These are phyloP conservation scores for Halcyon smyrnensis DNA, from an alignment of 2,797 vertebrate species.

Conservation along the genomic window DNA sequence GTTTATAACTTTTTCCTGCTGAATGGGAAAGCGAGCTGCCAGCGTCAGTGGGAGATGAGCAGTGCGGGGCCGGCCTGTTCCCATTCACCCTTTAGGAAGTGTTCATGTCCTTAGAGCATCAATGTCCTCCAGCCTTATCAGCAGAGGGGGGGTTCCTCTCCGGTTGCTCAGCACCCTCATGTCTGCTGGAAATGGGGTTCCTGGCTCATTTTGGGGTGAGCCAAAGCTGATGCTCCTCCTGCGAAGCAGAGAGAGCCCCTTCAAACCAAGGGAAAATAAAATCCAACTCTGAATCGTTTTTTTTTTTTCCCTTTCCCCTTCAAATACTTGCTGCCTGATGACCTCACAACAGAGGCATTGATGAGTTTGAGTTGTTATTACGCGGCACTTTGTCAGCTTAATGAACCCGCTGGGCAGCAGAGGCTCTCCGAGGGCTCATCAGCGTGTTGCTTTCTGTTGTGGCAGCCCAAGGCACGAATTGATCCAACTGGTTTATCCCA, in stretches of 20 bases:
- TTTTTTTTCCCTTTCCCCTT: neutral
- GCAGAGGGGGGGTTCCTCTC: rapidly evolving
- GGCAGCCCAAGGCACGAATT: neutral
- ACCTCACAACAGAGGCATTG: neutral
- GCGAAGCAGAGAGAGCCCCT: neutral
- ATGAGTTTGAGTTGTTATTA: neutral
- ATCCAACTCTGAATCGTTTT: rapidly evolving
- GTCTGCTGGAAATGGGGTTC: neutral
- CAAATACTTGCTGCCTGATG: neutral
- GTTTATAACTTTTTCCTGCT: neutral
- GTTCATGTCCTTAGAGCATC: rapidly evolving
- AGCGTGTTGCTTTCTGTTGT: neutral
- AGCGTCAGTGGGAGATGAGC: neutral
- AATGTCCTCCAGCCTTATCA: rapidly evolving
- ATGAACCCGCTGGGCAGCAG: rapidly evolving
- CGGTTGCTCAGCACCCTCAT: neutral
- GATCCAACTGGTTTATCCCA: neutral
- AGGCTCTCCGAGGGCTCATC: rapidly evolving
- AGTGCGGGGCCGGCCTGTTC: neutral
- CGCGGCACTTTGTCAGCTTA: neutral
- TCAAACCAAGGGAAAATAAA: neutral
- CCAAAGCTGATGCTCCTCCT: neutral
- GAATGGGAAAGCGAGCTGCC: neutral
- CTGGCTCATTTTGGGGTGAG: rapidly evolving
- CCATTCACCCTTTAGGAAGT: rapidly evolving